Conservation (phyloP, 2,113 vertebrate species). For the Fregata magnificens region DNA sequence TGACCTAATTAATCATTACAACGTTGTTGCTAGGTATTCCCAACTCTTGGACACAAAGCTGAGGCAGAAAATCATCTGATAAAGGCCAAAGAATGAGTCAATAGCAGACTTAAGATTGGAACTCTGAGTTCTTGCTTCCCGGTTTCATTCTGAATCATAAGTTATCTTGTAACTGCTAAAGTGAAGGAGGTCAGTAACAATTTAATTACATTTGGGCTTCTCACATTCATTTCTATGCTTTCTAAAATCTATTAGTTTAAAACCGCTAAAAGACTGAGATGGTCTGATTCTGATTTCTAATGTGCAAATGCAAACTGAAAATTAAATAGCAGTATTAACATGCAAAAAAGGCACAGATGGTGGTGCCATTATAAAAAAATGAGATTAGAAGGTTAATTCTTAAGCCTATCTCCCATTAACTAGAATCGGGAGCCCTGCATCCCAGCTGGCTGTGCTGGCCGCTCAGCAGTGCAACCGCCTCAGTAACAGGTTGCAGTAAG, state of each 20-base stretch:
- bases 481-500: background rate
- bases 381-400: background rate
- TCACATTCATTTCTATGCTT: background rate
- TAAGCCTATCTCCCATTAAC: background rate
- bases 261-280: background rate
- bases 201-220: background rate
- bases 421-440: background rate
- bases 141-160: conserved; percentile 8
- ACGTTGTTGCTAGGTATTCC: background rate
- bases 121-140: background rate
- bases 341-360: background rate
- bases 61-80: background rate
- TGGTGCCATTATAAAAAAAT: background rate
- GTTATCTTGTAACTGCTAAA: background rate
- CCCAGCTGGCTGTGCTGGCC: background rate
- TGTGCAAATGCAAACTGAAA: background rate
- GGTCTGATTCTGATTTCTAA: background rate
- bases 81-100: conserved; percentile 39
- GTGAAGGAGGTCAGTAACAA: background rate
- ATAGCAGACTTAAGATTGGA: background rate
- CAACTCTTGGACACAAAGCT: background rate
- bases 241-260: background rate
- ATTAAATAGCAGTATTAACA: background rate
- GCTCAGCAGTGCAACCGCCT: accelerated
- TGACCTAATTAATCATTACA: background rate